phyloP scores from a whole-genome alignment of 2,888 invertebrate genomes.

The Caenorhabditis virilis region DNA sequence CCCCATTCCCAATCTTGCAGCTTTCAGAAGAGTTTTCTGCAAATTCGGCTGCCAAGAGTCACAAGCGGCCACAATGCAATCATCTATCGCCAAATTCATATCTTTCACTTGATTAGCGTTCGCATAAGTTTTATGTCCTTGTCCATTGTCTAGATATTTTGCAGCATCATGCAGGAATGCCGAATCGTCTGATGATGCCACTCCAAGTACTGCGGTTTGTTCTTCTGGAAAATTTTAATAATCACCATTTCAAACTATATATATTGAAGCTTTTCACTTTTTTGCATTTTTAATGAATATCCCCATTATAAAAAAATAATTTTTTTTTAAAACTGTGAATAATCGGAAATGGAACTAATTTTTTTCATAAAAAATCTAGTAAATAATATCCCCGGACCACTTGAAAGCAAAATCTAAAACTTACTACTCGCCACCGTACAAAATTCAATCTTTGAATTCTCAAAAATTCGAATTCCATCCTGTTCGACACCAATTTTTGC shows the following conservation, averaged over 20 bases:
- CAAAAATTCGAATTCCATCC: constrained; percentile 44
- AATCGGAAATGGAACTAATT: too few relatives aligned
- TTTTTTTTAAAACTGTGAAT: too few relatives aligned
- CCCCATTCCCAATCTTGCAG: constrained; percentile 52
- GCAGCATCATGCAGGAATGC: constrained; percentile 47
- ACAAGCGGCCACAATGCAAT: constrained; percentile 40
- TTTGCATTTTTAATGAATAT: too few relatives aligned
- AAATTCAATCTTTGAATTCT: constrained; percentile 27
- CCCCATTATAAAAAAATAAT: too few relatives aligned
- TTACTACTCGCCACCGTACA: constrained; percentile 28
- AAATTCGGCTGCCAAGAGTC: constrained; percentile 30
- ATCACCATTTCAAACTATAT: neutral
- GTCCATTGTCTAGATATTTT: constrained; percentile 9
- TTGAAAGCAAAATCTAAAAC: too few relatives aligned
- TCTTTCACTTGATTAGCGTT: constrained; percentile 38
- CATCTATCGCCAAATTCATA: constrained; percentile 39
- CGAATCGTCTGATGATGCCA: constrained; percentile 40
- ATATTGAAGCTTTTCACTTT: too few relatives aligned
- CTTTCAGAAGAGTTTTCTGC: constrained; percentile 38
- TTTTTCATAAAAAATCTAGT: too few relatives aligned
- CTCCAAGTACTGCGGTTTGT: constrained; percentile 29
- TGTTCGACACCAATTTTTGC: constrained; percentile 39
- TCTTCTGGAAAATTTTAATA: constrained; percentile 2
- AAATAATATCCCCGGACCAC: too few relatives aligned
- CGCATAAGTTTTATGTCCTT: constrained; percentile 41